A percentile compares a stretch with the other conserved stretches of the same genome.
Evolutionary conservation across 2,113 vertebrate genomes (phyloP).

Genomic region (Ptilonorhynchus violaceus): DNA sequence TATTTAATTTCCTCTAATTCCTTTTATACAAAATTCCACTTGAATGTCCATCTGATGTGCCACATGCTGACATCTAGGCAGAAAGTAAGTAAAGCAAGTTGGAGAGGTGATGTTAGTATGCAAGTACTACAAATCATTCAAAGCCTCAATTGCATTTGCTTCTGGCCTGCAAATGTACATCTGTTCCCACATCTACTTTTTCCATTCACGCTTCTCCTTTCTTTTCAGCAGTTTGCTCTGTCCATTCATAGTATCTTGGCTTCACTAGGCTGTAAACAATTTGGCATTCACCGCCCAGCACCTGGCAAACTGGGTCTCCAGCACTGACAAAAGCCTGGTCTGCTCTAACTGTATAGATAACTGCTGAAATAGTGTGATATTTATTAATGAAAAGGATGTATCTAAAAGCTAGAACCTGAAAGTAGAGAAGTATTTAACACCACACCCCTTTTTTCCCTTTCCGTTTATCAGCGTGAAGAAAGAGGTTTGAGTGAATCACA

Average conservation of each 20-base stretch:
- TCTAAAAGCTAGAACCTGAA: neutral
- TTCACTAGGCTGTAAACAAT: neutral
- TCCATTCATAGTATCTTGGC: slow-evolving; percentile 1
- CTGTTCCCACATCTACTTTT: slow-evolving; percentile 32
- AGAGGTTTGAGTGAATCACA: neutral
- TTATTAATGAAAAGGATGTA: neutral
- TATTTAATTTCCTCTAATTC: neutral
- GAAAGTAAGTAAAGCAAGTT: neutral
- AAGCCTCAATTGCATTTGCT: neutral
- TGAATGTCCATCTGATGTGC: neutral
- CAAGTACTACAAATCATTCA: neutral
- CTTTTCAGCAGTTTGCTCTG: neutral
- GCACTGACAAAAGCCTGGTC: neutral
- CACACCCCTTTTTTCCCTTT: neutral
- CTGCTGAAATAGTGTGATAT: neutral
- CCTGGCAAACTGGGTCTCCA: neutral
- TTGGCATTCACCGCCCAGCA: neutral
- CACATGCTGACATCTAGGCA: neutral
- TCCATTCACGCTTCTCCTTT: neutral
- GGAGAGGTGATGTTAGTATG: neutral
- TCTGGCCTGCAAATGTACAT: neutral
- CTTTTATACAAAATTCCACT: neutral
- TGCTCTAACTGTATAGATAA: neutral
- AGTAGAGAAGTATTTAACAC: neutral
- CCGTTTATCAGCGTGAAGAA: neutral